These are phyloP conservation scores for Perccottus glenii DNA, from an alignment of 2,113 vertebrate genomes.

Conservation along the genomic window DNA sequence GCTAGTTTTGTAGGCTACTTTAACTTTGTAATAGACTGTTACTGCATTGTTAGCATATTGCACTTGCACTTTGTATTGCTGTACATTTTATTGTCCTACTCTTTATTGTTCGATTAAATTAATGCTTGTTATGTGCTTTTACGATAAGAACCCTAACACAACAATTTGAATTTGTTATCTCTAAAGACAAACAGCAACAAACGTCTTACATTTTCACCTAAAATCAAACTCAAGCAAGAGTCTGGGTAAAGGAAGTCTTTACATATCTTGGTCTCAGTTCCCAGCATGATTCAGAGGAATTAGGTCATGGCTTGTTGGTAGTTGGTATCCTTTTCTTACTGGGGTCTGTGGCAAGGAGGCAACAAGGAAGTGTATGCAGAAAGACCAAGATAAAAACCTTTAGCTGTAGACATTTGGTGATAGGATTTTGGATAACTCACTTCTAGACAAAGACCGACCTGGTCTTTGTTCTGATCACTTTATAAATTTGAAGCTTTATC, in stretches of 20 bases:
- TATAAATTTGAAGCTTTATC: conserved; percentile 16
- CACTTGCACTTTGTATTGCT: too few species aligned
- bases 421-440: conserved; percentile 4
- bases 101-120: too few species aligned
- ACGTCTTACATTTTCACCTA: conserved; percentile 41
- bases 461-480: conserved; percentile 3
- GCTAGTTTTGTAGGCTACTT: too few species aligned
- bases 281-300: conserved; percentile 38
- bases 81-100: too few species aligned
- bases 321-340: conserved; percentile 27
- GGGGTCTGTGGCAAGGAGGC: conserved; percentile 8
- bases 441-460: conserved; percentile 6
- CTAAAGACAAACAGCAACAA: too few species aligned
- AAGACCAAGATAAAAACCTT: conserved; percentile 4
- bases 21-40: too few species aligned
- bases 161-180: too few species aligned
- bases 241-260: conserved; percentile 18
- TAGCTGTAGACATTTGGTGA: neutral
- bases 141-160: too few species aligned
- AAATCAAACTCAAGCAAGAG: conserved; percentile 14
- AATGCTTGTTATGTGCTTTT: too few species aligned
- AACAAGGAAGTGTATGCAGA: neutral
- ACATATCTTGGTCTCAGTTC: conserved; percentile 8
- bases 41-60: too few species aligned
- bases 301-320: conserved; percentile 47